Conservation (phyloP, 2,113 vertebrate species). For the Oryzias javanicus region DNA sequence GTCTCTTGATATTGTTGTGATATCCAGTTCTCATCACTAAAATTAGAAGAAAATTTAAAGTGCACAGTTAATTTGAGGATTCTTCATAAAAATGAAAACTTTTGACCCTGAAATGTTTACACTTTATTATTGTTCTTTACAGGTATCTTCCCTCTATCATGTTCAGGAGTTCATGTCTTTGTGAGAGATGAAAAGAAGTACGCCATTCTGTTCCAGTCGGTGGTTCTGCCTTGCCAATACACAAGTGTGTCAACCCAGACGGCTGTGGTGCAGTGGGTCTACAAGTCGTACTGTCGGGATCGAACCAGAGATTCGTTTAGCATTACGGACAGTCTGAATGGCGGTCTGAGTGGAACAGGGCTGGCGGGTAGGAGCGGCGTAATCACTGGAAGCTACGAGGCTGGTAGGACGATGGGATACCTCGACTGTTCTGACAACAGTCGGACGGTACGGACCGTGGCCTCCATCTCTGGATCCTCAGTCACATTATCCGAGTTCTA, state of each 20-base stretch:
- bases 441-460: conserved; percentile 67
- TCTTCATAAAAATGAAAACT: too few species aligned
- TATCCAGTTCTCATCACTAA: too few species aligned
- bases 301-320: conserved; percentile 64
- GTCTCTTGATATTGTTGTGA: neutral
- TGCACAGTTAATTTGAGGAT: too few species aligned
- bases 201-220: conserved; percentile 63
- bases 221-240: conserved; percentile 71
- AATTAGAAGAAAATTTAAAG: too few species aligned
- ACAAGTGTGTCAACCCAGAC: conserved; percentile 66
- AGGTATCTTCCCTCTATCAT: conserved; percentile 48
- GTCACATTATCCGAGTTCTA: conserved; percentile 71
- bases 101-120: too few species aligned
- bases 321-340: conserved; percentile 36
- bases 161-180: conserved; percentile 53
- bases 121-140: conserved; percentile 11
- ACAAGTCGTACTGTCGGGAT: conserved; percentile 73
- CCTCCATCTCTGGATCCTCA: conserved; percentile 65
- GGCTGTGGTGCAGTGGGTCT: conserved; percentile 71
- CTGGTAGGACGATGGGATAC: conserved; percentile 37
- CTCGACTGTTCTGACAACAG: conserved; percentile 70
- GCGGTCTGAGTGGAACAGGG: conserved; percentile 45
- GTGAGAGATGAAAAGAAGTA: conserved; percentile 65
- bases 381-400: conserved; percentile 30
- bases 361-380: conserved; percentile 7